phyloP scores from a whole-genome alignment of 2,797 vertebrate species.

The Varecia variegata region DNA sequence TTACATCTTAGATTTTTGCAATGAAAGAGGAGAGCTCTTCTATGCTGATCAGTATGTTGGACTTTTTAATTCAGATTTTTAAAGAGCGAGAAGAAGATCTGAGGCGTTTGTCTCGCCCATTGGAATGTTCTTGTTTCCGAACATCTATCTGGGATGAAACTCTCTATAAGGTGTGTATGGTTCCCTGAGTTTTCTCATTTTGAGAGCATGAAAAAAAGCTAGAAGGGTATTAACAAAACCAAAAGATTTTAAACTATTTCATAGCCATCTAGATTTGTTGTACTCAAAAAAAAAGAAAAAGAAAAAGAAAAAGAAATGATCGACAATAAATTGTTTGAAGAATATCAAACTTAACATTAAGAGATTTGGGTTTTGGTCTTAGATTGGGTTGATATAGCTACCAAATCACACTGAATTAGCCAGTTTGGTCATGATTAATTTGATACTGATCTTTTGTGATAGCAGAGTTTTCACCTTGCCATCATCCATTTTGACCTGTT shows the following conservation, averaged over 20 bases:
- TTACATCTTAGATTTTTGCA: not conserved
- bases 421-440: conserved; percentile 49
- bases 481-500: conserved; percentile 49
- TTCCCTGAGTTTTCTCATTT: conserved; percentile 44
- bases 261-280: conserved; percentile 52
- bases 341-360: conserved; percentile 48
- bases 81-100: conserved; percentile 98
- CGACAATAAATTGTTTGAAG: conserved; percentile 39
- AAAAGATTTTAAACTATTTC: conserved; percentile 47
- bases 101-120: conserved; percentile 94
- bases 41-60: conserved; percentile 39
- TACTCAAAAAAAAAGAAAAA: not conserved
- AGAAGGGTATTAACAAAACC: conserved; percentile 46
- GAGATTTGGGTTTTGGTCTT: conserved; percentile 47
- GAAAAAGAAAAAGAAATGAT: not conserved
- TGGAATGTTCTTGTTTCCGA: conserved; percentile 97
- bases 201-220: conserved; percentile 52
- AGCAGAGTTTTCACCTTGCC: conserved; percentile 25
- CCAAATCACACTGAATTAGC: conserved; percentile 34
- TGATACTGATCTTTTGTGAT: conserved; percentile 50
- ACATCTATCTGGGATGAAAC: conserved; percentile 99
- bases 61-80: conserved; percentile 90
- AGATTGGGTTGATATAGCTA: conserved; percentile 20
- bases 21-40: not conserved
- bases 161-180: conserved; percentile 93